These are phyloP conservation scores for Catostylus mosaicus DNA, from an alignment of 30 jellyfish, hydroid and myxozoan genomes.

Conservation along the genomic window DNA sequence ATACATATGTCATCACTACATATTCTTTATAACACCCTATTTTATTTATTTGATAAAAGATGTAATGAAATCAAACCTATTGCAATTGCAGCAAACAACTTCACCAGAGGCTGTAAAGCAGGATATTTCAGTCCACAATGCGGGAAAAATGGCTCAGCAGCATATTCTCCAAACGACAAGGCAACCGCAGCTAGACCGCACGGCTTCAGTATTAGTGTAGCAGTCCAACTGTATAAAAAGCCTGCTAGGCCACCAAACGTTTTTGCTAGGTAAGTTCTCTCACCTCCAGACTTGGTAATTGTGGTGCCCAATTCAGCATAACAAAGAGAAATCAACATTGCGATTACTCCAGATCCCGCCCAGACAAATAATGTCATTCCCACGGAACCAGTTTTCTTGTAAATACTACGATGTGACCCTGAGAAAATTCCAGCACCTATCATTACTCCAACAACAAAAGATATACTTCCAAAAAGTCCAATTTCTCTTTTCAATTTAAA, in stretches of 20 bases:
- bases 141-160: constrained; percentile 84
- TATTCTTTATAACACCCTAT: too few relatives aligned
- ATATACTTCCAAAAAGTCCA: constrained; percentile 87
- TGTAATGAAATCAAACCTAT: constrained; percentile 57
- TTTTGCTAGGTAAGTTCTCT: constrained; percentile 80
- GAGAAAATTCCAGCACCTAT: constrained; percentile 99
- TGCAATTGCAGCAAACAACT: constrained; percentile 64
- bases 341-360: constrained; percentile 95
- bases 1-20: too few relatives aligned
- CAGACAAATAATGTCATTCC: constrained; percentile 90
- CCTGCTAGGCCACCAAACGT: constrained; percentile 90
- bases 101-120: constrained; percentile 51
- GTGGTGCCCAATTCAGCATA: constrained; percentile 98
- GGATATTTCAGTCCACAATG: constrained; percentile 52
- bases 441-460: constrained; percentile 97
- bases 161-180: constrained; percentile 89
- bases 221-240: constrained; percentile 92
- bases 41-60: too few relatives aligned
- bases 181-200: constrained; percentile 95
- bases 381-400: constrained; percentile 79
- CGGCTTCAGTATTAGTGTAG: constrained; percentile 85
- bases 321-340: constrained; percentile 88
- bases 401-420: constrained; percentile 78
- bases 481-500: constrained; percentile 82
- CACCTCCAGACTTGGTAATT: constrained; percentile 94